A percentile compares a stretch with the other conserved stretches of the same genome.
Evolutionary conservation across 2,113 vertebrate species (phyloP).

Genomic region (Albula glossodonta): DNA sequence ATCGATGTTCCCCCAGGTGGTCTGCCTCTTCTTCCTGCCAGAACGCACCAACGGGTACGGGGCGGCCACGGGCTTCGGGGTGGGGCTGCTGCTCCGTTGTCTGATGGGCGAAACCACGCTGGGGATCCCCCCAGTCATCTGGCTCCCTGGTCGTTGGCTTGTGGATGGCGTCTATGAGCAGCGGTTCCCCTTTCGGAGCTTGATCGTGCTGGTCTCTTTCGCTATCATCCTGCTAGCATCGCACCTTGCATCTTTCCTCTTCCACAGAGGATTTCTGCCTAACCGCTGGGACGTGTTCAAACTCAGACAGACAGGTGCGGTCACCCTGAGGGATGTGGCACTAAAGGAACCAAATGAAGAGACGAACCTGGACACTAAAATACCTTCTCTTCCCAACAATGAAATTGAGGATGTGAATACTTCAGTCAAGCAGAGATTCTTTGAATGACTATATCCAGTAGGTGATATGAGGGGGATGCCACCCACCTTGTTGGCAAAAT

Average conservation of each 20-base stretch:
- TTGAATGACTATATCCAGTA: neutral
- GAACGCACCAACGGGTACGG: slow-evolving; percentile 62
- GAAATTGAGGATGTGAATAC: neutral
- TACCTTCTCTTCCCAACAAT: neutral
- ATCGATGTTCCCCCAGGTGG: slow-evolving; percentile 71
- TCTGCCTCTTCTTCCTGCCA: slow-evolving; percentile 64
- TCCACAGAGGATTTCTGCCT: neutral
- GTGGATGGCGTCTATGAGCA: slow-evolving; percentile 28
- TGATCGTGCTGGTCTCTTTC: slow-evolving; percentile 32
- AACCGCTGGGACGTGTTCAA: neutral
- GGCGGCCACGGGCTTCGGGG: slow-evolving; percentile 53
- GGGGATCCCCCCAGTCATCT: slow-evolving; percentile 37
- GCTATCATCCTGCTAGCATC: slow-evolving; percentile 20
- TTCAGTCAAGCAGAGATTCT: neutral
- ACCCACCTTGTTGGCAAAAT: too few relatives aligned
- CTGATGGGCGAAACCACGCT: slow-evolving; percentile 39
- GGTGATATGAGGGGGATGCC: too few relatives aligned
- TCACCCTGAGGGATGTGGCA: neutral
- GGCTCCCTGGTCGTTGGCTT: slow-evolving; percentile 39
- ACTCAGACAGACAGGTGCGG: neutral
- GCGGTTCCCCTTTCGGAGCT: slow-evolving; percentile 43
- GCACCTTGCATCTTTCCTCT: neutral
- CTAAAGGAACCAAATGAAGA: neutral
- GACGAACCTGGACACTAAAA: neutral
- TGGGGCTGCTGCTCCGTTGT: slow-evolving; percentile 32